Conservation (phyloP, 2,888 invertebrate genomes). For the Himalopsyche tibetana region DNA sequence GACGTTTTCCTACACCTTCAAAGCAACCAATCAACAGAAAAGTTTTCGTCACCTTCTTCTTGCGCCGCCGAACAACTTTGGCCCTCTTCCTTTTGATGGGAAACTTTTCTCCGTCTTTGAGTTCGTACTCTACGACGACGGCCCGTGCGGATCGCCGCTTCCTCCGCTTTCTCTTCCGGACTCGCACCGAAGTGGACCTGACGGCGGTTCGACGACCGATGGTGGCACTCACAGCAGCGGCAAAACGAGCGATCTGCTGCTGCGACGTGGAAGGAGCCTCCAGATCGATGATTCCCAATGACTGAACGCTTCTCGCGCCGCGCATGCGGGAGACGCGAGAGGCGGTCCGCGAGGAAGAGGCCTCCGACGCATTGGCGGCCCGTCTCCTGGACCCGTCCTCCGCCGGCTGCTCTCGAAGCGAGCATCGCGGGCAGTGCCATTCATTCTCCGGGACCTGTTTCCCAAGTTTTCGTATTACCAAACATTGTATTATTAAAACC, state of each 20-base stretch:
- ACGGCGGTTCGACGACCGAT: slow-evolving; percentile 66
- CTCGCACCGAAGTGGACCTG: slow-evolving; percentile 61
- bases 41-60: slow-evolving; percentile 2
- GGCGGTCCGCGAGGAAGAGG: background rate
- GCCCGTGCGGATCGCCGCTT: slow-evolving; percentile 76
- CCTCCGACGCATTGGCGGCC: slow-evolving; percentile 67
- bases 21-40: background rate
- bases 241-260: slow-evolving; percentile 59
- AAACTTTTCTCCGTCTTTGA: slow-evolving; percentile 80
- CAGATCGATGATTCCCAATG: background rate
- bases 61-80: slow-evolving; percentile 69
- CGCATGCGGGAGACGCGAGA: background rate
- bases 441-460: slow-evolving; percentile 84
- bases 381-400: slow-evolving; percentile 59
- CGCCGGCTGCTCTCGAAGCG: slow-evolving; percentile 63
- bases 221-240: slow-evolving; percentile 66
- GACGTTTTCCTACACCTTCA: slow-evolving; percentile 23
- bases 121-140: slow-evolving; percentile 82
- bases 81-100: slow-evolving; percentile 75
- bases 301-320: background rate
- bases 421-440: slow-evolving; percentile 91
- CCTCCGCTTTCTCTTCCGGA: slow-evolving; percentile 68
- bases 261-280: slow-evolving; percentile 29
- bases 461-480: slow-evolving; percentile 35
- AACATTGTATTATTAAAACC: slow-evolving; percentile 18